phyloP scores from a whole-genome alignment of 2,113 vertebrate genomes.

The Agapornis roseicollis region DNA sequence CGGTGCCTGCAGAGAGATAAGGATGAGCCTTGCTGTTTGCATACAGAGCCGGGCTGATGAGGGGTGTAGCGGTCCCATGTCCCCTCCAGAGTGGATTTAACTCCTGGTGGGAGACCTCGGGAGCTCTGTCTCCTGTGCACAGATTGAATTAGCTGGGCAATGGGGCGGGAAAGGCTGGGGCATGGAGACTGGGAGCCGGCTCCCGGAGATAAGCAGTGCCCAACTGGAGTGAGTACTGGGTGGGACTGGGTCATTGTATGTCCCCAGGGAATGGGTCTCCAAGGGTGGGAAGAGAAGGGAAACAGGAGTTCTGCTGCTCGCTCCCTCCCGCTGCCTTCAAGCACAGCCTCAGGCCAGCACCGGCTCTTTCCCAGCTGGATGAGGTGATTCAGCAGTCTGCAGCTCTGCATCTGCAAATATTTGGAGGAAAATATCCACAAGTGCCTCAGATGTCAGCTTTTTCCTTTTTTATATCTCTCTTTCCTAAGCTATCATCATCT shows the following conservation, averaged over 20 bases:
- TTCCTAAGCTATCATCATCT: neutral
- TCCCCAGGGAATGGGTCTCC: neutral
- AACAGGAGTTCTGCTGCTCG: neutral
- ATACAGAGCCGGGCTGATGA: neutral
- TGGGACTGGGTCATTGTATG: neutral
- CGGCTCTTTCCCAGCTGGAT: neutral
- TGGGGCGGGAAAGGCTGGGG: neutral
- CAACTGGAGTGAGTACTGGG: neutral
- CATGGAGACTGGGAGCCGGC: neutral
- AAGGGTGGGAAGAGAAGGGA: neutral
- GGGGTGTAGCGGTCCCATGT: neutral
- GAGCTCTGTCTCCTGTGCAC: neutral
- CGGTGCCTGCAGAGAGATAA: slow-evolving; percentile 12
- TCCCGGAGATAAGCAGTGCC: neutral
- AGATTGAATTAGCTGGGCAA: neutral
- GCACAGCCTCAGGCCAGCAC: neutral
- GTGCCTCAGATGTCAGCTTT: neutral
- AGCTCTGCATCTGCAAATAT: neutral
- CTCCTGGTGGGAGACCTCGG: neutral
- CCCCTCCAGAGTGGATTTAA: neutral
- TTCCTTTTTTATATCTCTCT: neutral
- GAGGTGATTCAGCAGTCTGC: neutral
- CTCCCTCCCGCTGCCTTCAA: neutral
- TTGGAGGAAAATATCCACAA: neutral
- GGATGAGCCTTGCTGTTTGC: neutral